Evolutionary conservation across 2,888 invertebrate genomes (phyloP).

Genomic region (Plusia festucae): DNA sequence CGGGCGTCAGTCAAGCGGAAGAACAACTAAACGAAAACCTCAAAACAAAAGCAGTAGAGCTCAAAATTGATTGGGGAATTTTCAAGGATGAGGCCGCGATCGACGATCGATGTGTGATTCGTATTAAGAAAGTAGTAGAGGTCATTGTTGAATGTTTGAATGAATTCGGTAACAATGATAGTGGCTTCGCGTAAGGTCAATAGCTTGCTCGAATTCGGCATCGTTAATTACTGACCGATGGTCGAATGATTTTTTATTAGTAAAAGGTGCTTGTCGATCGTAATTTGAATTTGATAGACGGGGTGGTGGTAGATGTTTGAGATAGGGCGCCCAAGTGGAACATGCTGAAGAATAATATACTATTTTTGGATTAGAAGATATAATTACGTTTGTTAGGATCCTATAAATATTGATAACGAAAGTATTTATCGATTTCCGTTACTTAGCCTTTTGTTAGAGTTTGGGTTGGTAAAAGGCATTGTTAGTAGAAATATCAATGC

Average conservation of each 20-base stretch:
- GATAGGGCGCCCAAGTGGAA: conserved; percentile 54
- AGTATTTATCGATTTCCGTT: background rate
- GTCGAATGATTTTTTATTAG: conserved; percentile 66
- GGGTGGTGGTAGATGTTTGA: conserved; percentile 46
- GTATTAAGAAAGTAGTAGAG: conserved; percentile 72
- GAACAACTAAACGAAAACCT: conserved; percentile 51
- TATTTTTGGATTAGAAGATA: conserved; percentile 30
- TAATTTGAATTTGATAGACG: conserved; percentile 62
- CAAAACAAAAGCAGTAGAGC: conserved; percentile 38
- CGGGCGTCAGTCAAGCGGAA: conserved; percentile 80
- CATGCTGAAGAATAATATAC: conserved; percentile 32
- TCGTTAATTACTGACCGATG: conserved; percentile 80
- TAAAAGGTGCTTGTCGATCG: conserved; percentile 62
- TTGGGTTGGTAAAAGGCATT: background rate
- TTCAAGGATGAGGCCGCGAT: conserved; percentile 72
- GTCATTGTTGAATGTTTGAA: conserved; percentile 64
- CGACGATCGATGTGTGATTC: conserved; percentile 73
- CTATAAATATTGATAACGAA: background rate
- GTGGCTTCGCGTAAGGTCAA: conserved; percentile 77
- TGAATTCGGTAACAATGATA: conserved; percentile 75
- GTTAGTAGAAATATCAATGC: background rate
- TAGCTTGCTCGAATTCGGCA: conserved; percentile 84
- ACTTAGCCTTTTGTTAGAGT: background rate
- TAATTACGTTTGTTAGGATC: conserved; percentile 14
- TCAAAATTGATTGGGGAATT: conserved; percentile 45